Conservation (phyloP, 2,797 vertebrate genomes). For the Ambastaia sidthimunki region DNA sequence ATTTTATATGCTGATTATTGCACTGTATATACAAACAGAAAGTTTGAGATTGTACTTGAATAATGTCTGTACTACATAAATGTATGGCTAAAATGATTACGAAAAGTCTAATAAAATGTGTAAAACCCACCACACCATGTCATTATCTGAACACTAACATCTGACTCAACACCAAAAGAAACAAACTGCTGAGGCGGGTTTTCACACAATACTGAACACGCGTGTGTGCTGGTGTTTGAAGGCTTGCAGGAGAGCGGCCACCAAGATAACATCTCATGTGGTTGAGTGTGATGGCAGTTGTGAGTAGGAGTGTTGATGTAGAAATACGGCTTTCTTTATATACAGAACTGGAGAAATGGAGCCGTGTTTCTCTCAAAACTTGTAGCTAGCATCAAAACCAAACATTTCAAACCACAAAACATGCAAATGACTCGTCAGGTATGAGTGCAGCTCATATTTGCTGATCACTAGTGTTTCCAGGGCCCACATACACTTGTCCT, state of each 20-base stretch:
- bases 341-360: constrained; percentile 4
- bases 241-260: neutral
- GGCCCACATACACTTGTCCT: constrained; percentile 37
- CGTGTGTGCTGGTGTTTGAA: neutral
- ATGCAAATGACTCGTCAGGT: constrained; percentile 1
- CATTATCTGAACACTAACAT: neutral
- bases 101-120: neutral
- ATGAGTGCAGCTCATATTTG: neutral
- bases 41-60: constrained; percentile 3
- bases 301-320: constrained; percentile 27
- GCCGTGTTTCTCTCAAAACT: neutral
- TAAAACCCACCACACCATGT: neutral
- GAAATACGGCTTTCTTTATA: neutral
- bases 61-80: constrained; percentile 25
- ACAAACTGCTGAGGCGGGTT: neutral
- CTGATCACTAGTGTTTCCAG: constrained; percentile 44
- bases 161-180: neutral
- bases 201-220: neutral
- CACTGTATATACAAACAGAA: neutral
- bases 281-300: constrained; percentile 20
- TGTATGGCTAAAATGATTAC: constrained; percentile 4
- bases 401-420: constrained; percentile 24
- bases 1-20: constrained; percentile 11
- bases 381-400: neutral
- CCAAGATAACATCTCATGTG: constrained; percentile 13